These are phyloP conservation scores for Rhopalosiphum padi DNA, from an alignment of 1,140 invertebrate genomes.

Conservation along the genomic window DNA sequence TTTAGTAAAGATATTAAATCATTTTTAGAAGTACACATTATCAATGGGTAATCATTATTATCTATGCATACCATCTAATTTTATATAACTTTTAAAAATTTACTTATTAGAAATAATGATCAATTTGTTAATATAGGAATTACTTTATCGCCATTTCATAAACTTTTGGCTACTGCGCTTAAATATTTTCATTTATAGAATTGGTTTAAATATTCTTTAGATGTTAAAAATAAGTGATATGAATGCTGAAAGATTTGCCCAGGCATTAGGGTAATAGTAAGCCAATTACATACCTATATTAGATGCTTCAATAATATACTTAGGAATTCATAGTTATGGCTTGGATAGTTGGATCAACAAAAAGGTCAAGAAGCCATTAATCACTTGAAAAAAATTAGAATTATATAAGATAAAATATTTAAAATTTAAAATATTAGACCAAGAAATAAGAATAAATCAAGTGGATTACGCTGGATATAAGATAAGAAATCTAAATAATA, in stretches of 20 bases:
- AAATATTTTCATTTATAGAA: constrained; percentile 8
- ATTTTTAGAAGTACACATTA: constrained; percentile 34
- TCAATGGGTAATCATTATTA: constrained; percentile 3
- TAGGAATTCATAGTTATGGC: neutral
- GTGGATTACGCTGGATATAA: neutral
- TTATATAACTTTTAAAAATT: constrained; percentile 36
- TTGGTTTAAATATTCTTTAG: neutral
- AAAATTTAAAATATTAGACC: constrained; percentile 34
- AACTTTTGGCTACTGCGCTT: constrained; percentile 7
- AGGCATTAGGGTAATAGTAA: neutral
- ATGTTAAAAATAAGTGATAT: neutral
- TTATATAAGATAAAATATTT: constrained; percentile 7
- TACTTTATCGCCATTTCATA: constrained; percentile 8
- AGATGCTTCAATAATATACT: constrained; percentile 34
- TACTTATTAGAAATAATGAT: constrained; percentile 21
- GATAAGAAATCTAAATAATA: neutral
- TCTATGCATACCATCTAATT: neutral
- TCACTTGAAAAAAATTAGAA: neutral
- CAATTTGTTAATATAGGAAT: constrained; percentile 32
- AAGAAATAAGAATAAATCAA: neutral
- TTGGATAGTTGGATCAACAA: neutral
- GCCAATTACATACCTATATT: constrained; percentile 20
- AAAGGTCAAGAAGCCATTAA: constrained; percentile 3
- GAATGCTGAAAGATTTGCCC: constrained; percentile 1
- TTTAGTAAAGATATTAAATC: constrained; percentile 27